A percentile compares a stretch with the other conserved stretches of the same genome.
phyloP scores from a whole-genome alignment of 2,888 invertebrate species.

The Laspeyria flexula region DNA sequence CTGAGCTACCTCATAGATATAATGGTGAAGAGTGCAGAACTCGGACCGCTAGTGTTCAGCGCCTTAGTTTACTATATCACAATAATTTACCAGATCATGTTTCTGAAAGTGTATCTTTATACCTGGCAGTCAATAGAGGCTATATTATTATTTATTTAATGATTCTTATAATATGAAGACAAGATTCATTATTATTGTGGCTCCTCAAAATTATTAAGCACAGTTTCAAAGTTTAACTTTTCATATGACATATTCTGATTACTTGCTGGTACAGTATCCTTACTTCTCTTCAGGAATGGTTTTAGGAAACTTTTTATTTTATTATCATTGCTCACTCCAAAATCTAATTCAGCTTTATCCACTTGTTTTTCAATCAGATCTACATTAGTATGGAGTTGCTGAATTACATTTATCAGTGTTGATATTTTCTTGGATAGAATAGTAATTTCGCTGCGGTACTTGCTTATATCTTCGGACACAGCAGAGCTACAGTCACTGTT shows the following conservation, averaged over 20 bases:
- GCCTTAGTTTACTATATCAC: too few relatives aligned
- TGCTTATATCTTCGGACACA: conserved; percentile 83
- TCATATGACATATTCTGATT: conserved; percentile 22
- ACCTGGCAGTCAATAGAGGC: too few relatives aligned
- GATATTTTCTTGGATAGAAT: conserved; percentile 84
- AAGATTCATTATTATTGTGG: conserved; percentile 32
- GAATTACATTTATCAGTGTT: conserved; percentile 83
- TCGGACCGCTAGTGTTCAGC: too few relatives aligned
- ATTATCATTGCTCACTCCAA: conserved; percentile 84
- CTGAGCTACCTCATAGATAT: too few relatives aligned
- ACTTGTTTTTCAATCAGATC: conserved; percentile 87
- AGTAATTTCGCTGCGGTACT: conserved; percentile 82
- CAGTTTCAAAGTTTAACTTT: conserved; percentile 60
- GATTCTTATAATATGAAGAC: too few relatives aligned
- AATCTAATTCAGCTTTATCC: conserved; percentile 86
- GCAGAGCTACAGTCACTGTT: conserved; percentile 74
- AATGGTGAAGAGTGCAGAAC: too few relatives aligned
- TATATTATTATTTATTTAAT: too few relatives aligned
- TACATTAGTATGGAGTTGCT: conserved; percentile 75
- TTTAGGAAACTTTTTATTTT: conserved; percentile 86
- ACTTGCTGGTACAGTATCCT: conserved; percentile 41
- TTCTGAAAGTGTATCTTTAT: too few relatives aligned
- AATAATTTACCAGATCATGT: too few relatives aligned
- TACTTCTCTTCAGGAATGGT: conserved; percentile 83
- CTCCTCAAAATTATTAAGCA: conserved; percentile 66